Evolutionary conservation across 2,113 vertebrate species (phyloP).

Genomic region (Sinocyclocheilus anshuiensis): DNA sequence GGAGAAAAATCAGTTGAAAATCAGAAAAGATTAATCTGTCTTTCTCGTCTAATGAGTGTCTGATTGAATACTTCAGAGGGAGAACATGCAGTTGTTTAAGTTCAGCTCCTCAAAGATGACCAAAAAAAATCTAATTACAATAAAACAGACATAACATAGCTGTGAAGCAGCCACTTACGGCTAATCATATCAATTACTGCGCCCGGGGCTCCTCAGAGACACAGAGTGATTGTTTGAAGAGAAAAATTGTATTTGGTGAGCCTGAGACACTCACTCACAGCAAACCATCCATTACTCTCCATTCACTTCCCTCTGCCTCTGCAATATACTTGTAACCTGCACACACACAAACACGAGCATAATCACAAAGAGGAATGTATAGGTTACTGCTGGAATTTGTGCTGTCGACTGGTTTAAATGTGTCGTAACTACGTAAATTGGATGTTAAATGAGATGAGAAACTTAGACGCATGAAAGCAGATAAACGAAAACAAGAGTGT

Average conservation of each 20-base stretch:
- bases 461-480: neutral
- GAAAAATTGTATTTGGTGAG: constrained; percentile 49
- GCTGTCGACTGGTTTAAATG: constrained; percentile 7
- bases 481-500: constrained; percentile 10
- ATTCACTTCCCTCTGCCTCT: constrained; percentile 21
- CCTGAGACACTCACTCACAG: constrained; percentile 43
- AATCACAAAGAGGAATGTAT: constrained; percentile 17
- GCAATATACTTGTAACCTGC: neutral
- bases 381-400: neutral
- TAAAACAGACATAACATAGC: constrained; percentile 68
- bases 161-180: constrained; percentile 69
- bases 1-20: constrained; percentile 67
- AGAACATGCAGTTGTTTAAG: constrained; percentile 73
- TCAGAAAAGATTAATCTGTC: constrained; percentile 65
- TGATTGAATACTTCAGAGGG: constrained; percentile 75
- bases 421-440: constrained; percentile 22
- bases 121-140: constrained; percentile 69
- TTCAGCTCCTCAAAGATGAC: constrained; percentile 62
- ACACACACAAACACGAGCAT: neutral
- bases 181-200: constrained; percentile 71
- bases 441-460: constrained; percentile 28
- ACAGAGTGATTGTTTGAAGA: constrained; percentile 59
- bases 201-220: constrained; percentile 57
- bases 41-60: constrained; percentile 63
- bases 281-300: constrained; percentile 40